Base-by-base conservation (phyloP, 2,888 invertebrate genomes). In the Drosophila quinaria region DNA sequence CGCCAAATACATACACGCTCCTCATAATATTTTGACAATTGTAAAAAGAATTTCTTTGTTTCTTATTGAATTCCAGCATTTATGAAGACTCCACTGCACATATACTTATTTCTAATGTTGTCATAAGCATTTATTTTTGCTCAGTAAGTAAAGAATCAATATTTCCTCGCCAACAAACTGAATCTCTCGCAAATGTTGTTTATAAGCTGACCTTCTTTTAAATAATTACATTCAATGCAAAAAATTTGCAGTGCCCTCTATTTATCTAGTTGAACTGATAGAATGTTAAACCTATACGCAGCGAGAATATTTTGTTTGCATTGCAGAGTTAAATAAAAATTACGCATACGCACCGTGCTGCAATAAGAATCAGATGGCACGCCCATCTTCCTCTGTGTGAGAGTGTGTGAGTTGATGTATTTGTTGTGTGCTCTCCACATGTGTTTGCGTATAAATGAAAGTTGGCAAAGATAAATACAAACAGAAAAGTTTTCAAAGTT, bases 391-490 rank as follows among this genome's bases (percentile, higher is more conserved):
- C 31, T 56, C 2, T 42, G n/a, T 52, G 15, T 41, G 19, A 50
- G 54, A 74, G 70, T 58, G 9, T 1, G 9, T 41, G 25, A 42
- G 56, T 31, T 55, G 39, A 35, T 55, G 17, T 39, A 39, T 29
- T 25, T 25, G 19, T 39, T 49, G 19, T 59, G 29, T 49, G 25
- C 41, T 13, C 39, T 25, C 42, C 66, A 62, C 61, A 55, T 85
- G 68, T 62, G 52, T 49, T 63, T 59, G 39, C 65, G 19, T 49
- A 35, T 33, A 54, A 52, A 62, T 47, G 31, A 56, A 79, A 80
- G 80, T 76, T 82, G 66, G 54, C 42, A 60, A 88, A 82, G 83
- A 83, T 56, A 88, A 80, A 88, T 65, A 80, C 69, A 83, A 83
- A 82, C 68, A 70, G 61, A 37, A 79, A 77, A 76, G 76, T 71